These are phyloP conservation scores for Eidolon helvum DNA, from an alignment of 2,113 vertebrate species.

Conservation along the genomic window DNA sequence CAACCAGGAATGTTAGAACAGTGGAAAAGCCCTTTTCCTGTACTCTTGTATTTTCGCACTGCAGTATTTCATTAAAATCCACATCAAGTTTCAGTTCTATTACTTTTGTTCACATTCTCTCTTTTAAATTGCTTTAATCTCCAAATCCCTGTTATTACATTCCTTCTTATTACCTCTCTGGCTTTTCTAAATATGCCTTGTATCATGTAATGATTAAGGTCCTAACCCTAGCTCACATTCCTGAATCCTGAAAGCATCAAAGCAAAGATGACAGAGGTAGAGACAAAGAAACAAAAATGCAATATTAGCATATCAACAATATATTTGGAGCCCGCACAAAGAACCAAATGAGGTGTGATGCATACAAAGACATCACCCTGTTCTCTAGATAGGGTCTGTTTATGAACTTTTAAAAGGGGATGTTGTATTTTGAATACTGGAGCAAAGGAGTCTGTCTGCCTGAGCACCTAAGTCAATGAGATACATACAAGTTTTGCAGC, in stretches of 20 bases:
- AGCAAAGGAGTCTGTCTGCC: too few species aligned
- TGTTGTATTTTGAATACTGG: not conserved
- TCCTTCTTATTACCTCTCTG: slow-evolving; percentile 35
- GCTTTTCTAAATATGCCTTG: slow-evolving; percentile 60
- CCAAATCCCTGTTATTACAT: slow-evolving; percentile 48
- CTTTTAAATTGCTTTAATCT: slow-evolving; percentile 63
- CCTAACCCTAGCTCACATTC: slow-evolving; percentile 29
- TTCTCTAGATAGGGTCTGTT: not conserved
- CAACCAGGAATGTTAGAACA: not conserved
- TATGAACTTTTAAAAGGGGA: not conserved
- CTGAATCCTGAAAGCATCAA: slow-evolving; percentile 23
- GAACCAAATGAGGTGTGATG: not conserved
- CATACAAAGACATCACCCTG: not conserved
- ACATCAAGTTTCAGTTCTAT: slow-evolving; percentile 6
- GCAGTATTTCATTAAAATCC: slow-evolving; percentile 19
- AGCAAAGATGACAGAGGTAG: slow-evolving; percentile 22
- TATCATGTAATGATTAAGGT: slow-evolving; percentile 48
- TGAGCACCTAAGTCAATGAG: too few species aligned
- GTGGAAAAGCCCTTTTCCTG: too few species aligned
- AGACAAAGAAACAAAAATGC: slow-evolving; percentile 25
- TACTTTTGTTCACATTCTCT: slow-evolving; percentile 29
- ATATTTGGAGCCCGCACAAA: not conserved
- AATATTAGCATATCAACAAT: not conserved
- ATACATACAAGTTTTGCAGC: too few species aligned
- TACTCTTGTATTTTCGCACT: not conserved